A percentile compares a stretch with the other conserved stretches of the same genome.
These are phyloP conservation scores for Bergia sp. DNA, from an alignment of 92 coral and sea anemone genomes.

Conservation along the genomic window DNA sequence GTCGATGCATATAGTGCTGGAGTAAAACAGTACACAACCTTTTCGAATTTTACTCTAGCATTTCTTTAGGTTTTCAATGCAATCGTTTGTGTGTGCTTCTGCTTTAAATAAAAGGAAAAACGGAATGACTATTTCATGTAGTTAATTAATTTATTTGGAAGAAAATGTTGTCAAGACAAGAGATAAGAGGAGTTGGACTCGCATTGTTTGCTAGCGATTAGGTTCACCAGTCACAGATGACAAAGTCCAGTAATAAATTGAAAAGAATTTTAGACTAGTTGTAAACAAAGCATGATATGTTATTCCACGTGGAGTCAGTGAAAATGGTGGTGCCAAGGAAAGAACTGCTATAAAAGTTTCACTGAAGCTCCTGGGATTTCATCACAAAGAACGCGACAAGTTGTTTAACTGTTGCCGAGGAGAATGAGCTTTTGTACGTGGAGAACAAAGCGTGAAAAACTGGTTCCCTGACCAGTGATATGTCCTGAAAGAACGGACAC, in stretches of 20 bases:
- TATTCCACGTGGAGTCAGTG: slow-evolving; percentile 34
- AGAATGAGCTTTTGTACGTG: neutral
- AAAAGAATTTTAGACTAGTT: slow-evolving; percentile 19
- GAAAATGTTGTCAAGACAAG: neutral
- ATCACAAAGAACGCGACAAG: slow-evolving; percentile 4
- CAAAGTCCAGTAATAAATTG: neutral
- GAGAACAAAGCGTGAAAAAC: neutral
- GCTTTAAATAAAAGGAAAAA: neutral
- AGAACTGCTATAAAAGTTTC: neutral
- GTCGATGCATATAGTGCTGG: neutral
- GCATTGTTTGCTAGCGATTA: neutral
- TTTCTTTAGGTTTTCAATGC: neutral
- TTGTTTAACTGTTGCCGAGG: neutral
- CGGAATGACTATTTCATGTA: neutral
- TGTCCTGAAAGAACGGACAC: neutral
- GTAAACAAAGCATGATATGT: slow-evolving; percentile 36
- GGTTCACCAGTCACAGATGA: slow-evolving; percentile 2
- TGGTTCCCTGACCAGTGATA: neutral
- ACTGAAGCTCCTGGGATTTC: neutral
- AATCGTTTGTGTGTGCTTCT: neutral
- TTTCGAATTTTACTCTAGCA: neutral
- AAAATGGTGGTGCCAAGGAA: neutral
- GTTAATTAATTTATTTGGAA: neutral
- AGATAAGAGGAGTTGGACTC: neutral
- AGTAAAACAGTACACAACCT: neutral